A percentile compares a stretch with the other conserved stretches of the same genome.
Evolutionary conservation across 2,113 vertebrate genomes (phyloP).

Genomic region (Anolis sagrei): DNA sequence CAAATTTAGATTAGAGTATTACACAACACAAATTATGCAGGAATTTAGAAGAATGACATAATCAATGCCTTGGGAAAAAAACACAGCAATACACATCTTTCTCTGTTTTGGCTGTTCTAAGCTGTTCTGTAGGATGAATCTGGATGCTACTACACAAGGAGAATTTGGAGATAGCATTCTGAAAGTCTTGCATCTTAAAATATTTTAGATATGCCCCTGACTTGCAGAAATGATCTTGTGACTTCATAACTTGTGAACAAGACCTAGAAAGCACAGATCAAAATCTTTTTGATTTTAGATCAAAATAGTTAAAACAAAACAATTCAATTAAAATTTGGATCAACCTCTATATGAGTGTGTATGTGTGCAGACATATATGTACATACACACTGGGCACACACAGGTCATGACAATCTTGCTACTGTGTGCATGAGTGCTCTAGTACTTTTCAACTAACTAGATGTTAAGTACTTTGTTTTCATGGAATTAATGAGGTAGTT

Average conservation of each 20-base stretch:
- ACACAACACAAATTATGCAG: background rate
- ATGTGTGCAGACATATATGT: too few relatives aligned
- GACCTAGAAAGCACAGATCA: background rate
- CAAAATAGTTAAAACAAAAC: too few relatives aligned
- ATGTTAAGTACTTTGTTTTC: slow-evolving; percentile 65
- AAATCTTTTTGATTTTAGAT: too few relatives aligned
- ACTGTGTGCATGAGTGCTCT: slow-evolving; percentile 46
- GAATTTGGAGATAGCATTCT: background rate
- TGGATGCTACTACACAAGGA: background rate
- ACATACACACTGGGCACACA: background rate
- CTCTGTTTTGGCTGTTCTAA: background rate
- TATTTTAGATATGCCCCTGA: background rate
- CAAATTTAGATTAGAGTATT: background rate
- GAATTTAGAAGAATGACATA: background rate
- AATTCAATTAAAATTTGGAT: too few relatives aligned
- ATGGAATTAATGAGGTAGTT: slow-evolving; percentile 70
- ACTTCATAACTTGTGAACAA: background rate
- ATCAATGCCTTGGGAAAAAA: background rate
- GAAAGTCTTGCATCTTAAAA: background rate
- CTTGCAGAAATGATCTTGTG: background rate
- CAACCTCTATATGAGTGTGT: too few relatives aligned
- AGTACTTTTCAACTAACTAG: slow-evolving; percentile 67
- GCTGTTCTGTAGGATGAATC: background rate
- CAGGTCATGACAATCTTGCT: background rate
- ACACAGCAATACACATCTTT: background rate